A percentile compares a stretch with the other conserved stretches of the same genome.
Evolutionary conservation across 2,888 invertebrate genomes (phyloP).

Genomic region (Mactromeris polynyma): DNA sequence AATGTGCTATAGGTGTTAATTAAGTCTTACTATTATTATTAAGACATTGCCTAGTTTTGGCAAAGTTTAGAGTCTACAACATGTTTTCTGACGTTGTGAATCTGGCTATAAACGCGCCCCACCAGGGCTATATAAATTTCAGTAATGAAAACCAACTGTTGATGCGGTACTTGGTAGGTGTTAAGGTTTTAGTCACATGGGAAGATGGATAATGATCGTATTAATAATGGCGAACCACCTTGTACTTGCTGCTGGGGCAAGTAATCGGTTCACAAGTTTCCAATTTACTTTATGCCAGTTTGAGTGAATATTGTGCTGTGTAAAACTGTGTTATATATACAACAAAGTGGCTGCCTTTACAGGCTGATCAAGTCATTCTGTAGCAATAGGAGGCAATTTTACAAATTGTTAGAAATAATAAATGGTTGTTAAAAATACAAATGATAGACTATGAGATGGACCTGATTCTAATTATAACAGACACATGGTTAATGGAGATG

Average conservation of each 20-base stretch:
- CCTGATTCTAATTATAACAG: slow-evolving; percentile 28
- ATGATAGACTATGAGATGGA: slow-evolving; percentile 15
- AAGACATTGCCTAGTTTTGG: slow-evolving; percentile 7
- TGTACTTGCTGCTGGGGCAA: not conserved
- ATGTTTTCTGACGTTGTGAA: not conserved
- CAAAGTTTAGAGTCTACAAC: not conserved
- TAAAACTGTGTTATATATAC: slow-evolving; percentile 23
- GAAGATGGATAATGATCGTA: slow-evolving; percentile 13
- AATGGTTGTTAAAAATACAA: not conserved
- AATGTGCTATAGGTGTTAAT: not conserved
- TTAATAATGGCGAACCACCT: slow-evolving; percentile 28
- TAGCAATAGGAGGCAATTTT: not conserved
- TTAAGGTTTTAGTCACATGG: slow-evolving; percentile 29
- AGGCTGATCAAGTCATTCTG: not conserved
- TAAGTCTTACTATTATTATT: not conserved
- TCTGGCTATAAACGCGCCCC: not conserved
- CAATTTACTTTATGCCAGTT: slow-evolving; percentile 50
- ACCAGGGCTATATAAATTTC: slow-evolving; percentile 2
- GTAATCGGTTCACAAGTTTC: slow-evolving; percentile 45
- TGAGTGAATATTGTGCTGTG: slow-evolving; percentile 29
- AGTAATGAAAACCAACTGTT: slow-evolving; percentile 21
- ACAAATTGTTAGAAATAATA: slow-evolving; percentile 17
- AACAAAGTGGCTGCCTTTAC: not conserved
- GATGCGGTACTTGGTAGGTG: not conserved
- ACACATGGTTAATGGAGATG: slow-evolving; percentile 25